Conservation (phyloP, 2,888 invertebrate genomes). For the Drosophila quasianomalipes region DNA sequence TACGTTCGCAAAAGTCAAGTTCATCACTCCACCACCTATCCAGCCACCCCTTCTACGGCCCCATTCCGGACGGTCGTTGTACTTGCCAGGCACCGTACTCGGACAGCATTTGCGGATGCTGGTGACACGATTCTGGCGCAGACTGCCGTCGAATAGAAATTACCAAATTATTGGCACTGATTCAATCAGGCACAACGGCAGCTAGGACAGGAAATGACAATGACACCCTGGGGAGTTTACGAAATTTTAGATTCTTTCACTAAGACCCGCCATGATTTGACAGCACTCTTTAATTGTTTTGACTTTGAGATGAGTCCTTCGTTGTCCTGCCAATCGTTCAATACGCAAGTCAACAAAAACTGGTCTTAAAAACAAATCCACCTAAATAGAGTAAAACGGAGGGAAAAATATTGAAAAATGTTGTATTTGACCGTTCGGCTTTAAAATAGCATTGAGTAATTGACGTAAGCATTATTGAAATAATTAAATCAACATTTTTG, state of each 20-base stretch:
- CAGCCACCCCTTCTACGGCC: slow-evolving; percentile 20
- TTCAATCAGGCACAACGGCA: slow-evolving; percentile 66
- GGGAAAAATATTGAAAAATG: background rate
- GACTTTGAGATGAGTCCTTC: background rate
- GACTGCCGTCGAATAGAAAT: slow-evolving; percentile 72
- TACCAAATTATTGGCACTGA: slow-evolving; percentile 80
- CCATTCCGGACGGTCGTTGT: slow-evolving; percentile 14
- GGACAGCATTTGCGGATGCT: slow-evolving; percentile 36
- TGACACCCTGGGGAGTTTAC: slow-evolving; percentile 36
- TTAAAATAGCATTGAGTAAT: background rate
- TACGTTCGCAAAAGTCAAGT: slow-evolving; percentile 50
- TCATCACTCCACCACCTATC: background rate
- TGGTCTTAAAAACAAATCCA: background rate
- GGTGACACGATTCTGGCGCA: slow-evolving; percentile 65
- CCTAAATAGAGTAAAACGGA: background rate
- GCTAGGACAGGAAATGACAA: slow-evolving; percentile 14
- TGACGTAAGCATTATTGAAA: background rate
- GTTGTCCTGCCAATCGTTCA: background rate
- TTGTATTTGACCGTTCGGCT: background rate
- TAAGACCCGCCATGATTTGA: background rate
- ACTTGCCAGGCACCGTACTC: slow-evolving; percentile 8
- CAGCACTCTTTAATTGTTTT: slow-evolving; percentile 6
- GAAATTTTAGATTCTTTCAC: slow-evolving; percentile 6
- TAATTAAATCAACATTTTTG: background rate
- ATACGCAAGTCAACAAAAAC: background rate